A percentile compares a stretch with the other conserved stretches of the same genome.
These are phyloP conservation scores for Catotricha subobsoleta DNA, from an alignment of 2,888 invertebrate species.

Conservation along the genomic window DNA sequence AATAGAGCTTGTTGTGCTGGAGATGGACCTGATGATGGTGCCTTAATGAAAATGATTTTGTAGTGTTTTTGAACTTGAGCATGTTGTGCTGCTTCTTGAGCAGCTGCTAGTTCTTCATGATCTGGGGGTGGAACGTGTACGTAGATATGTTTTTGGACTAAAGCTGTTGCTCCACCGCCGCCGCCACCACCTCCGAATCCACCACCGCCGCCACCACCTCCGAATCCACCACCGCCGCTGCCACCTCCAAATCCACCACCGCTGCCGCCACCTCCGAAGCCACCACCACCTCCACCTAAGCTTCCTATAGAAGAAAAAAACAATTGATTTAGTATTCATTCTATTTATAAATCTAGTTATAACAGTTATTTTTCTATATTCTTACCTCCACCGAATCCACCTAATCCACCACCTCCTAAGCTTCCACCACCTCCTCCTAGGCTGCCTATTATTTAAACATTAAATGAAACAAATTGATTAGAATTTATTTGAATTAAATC, in stretches of 20 bases:
- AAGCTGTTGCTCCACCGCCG: conserved; percentile 28
- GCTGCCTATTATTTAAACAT: no score
- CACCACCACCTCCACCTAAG: conserved; percentile 1
- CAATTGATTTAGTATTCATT: no score
- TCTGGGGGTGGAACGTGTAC: conserved; percentile 81
- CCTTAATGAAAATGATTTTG: conserved; percentile 76
- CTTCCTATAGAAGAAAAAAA: no score
- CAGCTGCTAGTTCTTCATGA: conserved; percentile 46
- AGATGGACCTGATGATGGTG: conserved; percentile 41
- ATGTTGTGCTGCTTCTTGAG: conserved; percentile 44
- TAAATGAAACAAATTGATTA: no score
- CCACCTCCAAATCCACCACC: conserved; percentile 5
- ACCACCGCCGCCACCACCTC: conserved; percentile 11
- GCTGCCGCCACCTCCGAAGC: not conserved
- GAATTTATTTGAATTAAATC: no score
- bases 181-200: conserved; percentile 10
- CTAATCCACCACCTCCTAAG: conserved; percentile 3
- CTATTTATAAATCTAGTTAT: no score
- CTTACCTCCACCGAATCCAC: conserved; percentile 6
- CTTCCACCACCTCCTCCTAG: conserved; percentile 4
- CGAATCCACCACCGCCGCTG: no score
- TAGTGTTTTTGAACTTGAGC: conserved; percentile 72
- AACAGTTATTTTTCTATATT: no score
- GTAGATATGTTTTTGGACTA: conserved; percentile 74
- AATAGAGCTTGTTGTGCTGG: conserved; percentile 67